A percentile compares a stretch with the other conserved stretches of the same genome.
Conservation (phyloP, 2,797 vertebrate genomes). For the Lacerta agilis region DNA sequence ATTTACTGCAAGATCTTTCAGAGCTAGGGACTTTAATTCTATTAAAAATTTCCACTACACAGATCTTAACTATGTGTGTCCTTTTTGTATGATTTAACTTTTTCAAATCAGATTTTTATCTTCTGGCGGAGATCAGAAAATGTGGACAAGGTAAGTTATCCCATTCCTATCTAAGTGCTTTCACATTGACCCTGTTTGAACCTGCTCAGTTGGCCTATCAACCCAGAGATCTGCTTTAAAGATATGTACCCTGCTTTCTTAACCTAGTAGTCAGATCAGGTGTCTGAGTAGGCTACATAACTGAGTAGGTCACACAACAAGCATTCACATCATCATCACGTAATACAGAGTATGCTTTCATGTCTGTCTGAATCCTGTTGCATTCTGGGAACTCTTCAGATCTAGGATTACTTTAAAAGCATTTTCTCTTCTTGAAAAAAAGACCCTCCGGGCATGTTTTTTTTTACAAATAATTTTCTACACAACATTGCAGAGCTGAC, state of each 20-base stretch:
- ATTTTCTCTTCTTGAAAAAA: conserved; percentile 56
- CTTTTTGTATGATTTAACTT: neutral
- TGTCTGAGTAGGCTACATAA: conserved; percentile 40
- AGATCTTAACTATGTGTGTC: neutral
- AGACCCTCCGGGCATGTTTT: conserved; percentile 30
- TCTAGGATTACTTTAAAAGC: conserved; percentile 58
- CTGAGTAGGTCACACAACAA: conserved; percentile 48
- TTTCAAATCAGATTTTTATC: neutral
- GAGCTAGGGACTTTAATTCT: neutral
- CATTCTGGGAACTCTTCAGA: conserved; percentile 49
- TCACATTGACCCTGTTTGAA: neutral
- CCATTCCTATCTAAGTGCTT: neutral
- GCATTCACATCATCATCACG: conserved; percentile 49
- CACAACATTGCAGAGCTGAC: conserved; percentile 38
- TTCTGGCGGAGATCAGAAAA: neutral
- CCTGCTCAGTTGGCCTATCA: neutral
- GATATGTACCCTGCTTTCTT: neutral
- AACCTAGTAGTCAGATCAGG: neutral
- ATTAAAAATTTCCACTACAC: neutral
- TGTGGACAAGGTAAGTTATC: neutral
- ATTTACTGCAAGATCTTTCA: neutral
- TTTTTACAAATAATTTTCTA: conserved; percentile 52
- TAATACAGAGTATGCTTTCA: conserved; percentile 52
- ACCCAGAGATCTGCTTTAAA: neutral
- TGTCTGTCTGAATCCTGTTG: conserved; percentile 42